Evolutionary conservation across 2,888 invertebrate species (phyloP).

Genomic region (Apantesis nais): DNA sequence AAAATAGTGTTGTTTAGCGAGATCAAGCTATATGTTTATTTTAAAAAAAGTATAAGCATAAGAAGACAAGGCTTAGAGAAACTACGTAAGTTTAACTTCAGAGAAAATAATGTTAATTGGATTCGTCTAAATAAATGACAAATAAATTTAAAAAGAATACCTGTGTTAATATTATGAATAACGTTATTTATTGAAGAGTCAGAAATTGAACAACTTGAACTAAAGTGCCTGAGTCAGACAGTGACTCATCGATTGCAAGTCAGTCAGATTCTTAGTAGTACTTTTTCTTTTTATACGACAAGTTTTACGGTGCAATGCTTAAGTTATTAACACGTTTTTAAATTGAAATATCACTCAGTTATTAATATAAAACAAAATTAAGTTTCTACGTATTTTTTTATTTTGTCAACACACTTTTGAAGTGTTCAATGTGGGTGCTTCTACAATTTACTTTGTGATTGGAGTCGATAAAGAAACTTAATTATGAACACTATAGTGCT

Average conservation of each 20-base stretch:
- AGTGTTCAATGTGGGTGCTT: no score
- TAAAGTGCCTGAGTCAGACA: slow-evolving; percentile 30
- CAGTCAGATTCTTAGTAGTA: slow-evolving; percentile 7
- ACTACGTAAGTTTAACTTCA: no score
- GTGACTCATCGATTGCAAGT: slow-evolving; percentile 35
- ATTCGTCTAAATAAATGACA: neutral
- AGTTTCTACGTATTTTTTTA: neutral
- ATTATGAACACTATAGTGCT: no score
- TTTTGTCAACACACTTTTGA: neutral
- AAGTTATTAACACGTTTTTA: slow-evolving; percentile 4
- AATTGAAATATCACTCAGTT: neutral
- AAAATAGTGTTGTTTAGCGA: neutral
- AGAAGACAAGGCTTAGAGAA: neutral
- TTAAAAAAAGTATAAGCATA: neutral
- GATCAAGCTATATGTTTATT: neutral
- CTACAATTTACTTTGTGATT: no score
- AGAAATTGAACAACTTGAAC: slow-evolving; percentile 14
- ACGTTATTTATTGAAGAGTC: slow-evolving; percentile 14
- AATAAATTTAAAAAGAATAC: neutral
- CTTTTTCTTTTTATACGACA: slow-evolving; percentile 21
- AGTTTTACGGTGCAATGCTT: slow-evolving; percentile 10
- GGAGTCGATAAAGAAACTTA: no score
- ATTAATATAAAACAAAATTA: neutral
- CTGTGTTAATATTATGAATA: neutral
- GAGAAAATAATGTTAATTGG: neutral